Evolutionary conservation across 1,140 invertebrate species (phyloP), one percentile per base, ranked within the genome.

Genomic region (Apocrypta bakeri): DNA sequence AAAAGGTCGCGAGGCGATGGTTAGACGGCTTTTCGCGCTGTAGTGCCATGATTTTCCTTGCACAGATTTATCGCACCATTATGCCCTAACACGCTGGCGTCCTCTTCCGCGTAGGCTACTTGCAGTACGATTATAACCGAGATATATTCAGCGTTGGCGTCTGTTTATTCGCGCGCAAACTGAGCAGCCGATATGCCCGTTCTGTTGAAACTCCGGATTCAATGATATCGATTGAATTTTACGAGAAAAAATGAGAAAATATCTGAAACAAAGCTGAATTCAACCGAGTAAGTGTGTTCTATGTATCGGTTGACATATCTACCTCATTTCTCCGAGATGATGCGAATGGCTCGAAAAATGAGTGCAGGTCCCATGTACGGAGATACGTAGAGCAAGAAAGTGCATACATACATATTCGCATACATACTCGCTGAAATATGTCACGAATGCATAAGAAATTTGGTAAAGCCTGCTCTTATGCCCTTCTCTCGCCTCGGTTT

Each of bases 11-110:
- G 4, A 17, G 61, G 61, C 63, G 61, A 76, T 48, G 25, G 21
- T 76, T 31, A 27, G 25, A 21, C 79, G 63, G 68, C 56, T 68
- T 64, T 33, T 64, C 37, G 72, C 68, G 21, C 48, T 6, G 17
- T 21, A 21, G 17, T 56, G 48, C 48, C 48, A 17, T 21, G n/a
- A 33, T 40, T 31, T 31, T 21, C 2, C 27, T 21, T 9, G 37
- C 17, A 21, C 48, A 76, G 80, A 82, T 82, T 82, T 82, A 82
- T 82, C 64, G 73, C 6, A n/a, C 42, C 81, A 63, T 82, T 76
- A 76, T 77, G 61, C 21, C 42, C 12, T n/a, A 12, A 27, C 37
- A 12, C 6, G 37, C 68, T 7, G n/a, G 27, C 17, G 6, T 14
- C 29, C 56, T 80, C 61, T 24, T 75, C 72, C 63, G 63, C 63